Evolutionary conservation across 2,113 vertebrate species (phyloP).

Genomic region (Uria aalge): DNA sequence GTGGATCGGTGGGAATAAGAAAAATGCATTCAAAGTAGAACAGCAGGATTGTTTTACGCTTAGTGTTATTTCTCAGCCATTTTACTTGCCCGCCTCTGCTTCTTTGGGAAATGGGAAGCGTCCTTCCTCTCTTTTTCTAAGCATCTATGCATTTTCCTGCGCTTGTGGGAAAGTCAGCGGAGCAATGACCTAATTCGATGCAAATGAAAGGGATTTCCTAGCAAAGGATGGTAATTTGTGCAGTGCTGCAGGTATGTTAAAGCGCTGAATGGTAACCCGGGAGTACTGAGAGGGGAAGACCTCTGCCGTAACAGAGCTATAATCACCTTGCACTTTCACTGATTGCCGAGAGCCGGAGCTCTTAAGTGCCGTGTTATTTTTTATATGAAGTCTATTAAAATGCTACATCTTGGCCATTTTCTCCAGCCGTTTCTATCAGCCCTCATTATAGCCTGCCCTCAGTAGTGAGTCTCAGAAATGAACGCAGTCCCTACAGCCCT

Average conservation of each 20-base stretch:
- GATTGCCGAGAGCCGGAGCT: background rate
- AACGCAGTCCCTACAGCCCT: background rate
- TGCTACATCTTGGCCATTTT: background rate
- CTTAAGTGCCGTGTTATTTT: background rate
- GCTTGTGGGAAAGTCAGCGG: background rate
- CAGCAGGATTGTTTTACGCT: background rate
- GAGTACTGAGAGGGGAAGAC: background rate
- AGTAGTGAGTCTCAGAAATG: background rate
- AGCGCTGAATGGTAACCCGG: background rate
- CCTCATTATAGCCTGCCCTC: background rate
- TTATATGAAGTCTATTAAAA: background rate
- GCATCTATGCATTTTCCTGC: background rate
- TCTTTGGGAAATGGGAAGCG: background rate
- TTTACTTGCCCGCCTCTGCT: background rate
- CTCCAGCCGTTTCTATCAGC: background rate
- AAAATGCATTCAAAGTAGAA: background rate
- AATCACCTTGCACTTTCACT: background rate
- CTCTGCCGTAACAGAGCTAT: background rate
- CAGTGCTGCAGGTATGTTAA: background rate
- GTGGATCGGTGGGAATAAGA: background rate
- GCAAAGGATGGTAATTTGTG: background rate
- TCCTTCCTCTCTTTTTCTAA: background rate
- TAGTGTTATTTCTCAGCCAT: background rate
- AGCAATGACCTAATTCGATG: background rate
- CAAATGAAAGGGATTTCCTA: constrained; percentile 37